Conservation (phyloP, 1,140 invertebrate genomes). For the Popillia japonica region DNA sequence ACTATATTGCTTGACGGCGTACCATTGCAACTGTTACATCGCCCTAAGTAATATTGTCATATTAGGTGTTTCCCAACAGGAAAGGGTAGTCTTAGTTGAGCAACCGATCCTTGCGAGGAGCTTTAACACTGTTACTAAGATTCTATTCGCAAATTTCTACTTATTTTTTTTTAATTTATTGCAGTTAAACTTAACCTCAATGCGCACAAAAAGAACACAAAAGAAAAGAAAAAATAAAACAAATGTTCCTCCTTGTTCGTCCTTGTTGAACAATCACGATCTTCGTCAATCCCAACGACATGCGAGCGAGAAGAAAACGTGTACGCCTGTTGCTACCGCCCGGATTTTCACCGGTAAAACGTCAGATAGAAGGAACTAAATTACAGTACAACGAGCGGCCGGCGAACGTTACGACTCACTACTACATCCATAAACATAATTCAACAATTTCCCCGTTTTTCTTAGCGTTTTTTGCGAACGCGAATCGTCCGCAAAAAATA, state of each 20-base stretch:
- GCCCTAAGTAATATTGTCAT: no score
- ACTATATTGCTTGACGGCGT: no score
- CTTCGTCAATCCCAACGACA: slow-evolving; percentile 2
- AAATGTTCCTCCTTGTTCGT: neutral
- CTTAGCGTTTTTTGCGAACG: slow-evolving; percentile 26
- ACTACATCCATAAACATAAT: slow-evolving; percentile 20
- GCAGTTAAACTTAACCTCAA: no score
- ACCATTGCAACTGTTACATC: no score
- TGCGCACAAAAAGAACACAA: no score
- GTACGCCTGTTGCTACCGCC: neutral
- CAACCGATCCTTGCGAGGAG: no score
- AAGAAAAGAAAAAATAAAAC: neutral
- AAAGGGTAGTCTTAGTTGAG: no score
- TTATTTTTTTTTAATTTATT: no score
- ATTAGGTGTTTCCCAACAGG: no score
- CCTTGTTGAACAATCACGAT: neutral
- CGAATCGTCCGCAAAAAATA: slow-evolving; percentile 1
- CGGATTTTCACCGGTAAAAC: neutral
- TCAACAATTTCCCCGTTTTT: slow-evolving; percentile 30
- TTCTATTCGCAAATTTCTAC: no score
- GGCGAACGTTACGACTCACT: neutral
- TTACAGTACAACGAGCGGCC: neutral
- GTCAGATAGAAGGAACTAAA: neutral
- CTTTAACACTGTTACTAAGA: no score
- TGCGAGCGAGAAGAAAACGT: neutral